Percentiles rank a stretch among this genome's conserved stretches.
Evolutionary conservation across 2,888 invertebrate species (phyloP).

Genomic region (Macaria liturata): DNA sequence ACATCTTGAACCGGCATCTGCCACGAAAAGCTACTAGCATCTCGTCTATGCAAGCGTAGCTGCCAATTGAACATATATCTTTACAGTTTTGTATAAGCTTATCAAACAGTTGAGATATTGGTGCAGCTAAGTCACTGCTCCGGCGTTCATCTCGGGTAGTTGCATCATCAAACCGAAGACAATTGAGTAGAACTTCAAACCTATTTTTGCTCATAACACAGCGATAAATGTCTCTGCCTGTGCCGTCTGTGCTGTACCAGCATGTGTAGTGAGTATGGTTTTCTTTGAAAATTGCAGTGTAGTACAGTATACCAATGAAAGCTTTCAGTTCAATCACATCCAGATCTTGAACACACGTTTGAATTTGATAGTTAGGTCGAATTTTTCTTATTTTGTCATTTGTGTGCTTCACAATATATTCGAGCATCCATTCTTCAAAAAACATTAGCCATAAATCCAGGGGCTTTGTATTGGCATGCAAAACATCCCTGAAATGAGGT

Average conservation of each 20-base stretch:
- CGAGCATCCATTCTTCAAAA: constrained; percentile 2
- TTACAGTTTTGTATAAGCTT: constrained; percentile 10
- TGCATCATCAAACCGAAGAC: constrained; percentile 13
- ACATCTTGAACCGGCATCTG: constrained; percentile 3
- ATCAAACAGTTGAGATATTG: neutral
- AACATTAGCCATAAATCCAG: constrained; percentile 6
- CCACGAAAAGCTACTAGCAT: constrained; percentile 7
- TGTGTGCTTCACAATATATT: constrained; percentile 19
- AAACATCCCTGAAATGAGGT: constrained; percentile 11
- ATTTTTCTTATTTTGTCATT: constrained; percentile 20
- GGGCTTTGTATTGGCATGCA: constrained; percentile 12
- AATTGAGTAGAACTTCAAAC: constrained; percentile 8
- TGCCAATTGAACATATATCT: constrained; percentile 4
- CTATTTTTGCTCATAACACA: constrained; percentile 9
- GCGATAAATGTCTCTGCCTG: constrained; percentile 11
- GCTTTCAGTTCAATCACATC: constrained; percentile 24
- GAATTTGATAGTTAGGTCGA: constrained; percentile 18
- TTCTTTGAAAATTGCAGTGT: constrained; percentile 30
- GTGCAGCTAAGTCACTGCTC: constrained; percentile 3
- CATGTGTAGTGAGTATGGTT: constrained; percentile 13
- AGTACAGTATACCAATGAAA: constrained; percentile 25
- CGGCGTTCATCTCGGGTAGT: constrained; percentile 8
- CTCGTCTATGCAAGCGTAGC: constrained; percentile 3
- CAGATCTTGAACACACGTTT: constrained; percentile 24
- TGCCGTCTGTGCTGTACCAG: constrained; percentile 19